A percentile compares a stretch with the other conserved stretches of the same genome.
phyloP scores from a whole-genome alignment of 2,113 vertebrate genomes.

The Hippocampus mohnikei region DNA sequence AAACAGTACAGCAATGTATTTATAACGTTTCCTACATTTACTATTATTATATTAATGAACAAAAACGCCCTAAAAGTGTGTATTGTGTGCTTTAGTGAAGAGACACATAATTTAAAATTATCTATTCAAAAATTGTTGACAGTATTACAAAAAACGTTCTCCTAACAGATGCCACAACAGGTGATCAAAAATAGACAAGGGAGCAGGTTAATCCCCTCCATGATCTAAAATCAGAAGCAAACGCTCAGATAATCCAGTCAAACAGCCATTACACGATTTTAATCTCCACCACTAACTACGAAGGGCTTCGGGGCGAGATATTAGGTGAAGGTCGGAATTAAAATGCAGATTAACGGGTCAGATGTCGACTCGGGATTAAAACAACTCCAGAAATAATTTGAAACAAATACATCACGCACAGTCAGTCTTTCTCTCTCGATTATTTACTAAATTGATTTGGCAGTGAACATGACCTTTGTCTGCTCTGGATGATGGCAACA shows the following conservation, averaged over 20 bases:
- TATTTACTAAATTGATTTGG: neutral
- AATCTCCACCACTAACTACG: constrained; percentile 7
- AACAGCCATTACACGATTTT: constrained; percentile 3
- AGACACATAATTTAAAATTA: neutral
- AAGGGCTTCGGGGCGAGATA: constrained; percentile 4
- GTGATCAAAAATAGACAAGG: neutral
- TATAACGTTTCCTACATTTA: neutral
- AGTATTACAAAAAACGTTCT: neutral
- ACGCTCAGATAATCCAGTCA: constrained; percentile 13
- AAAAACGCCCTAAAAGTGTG: neutral
- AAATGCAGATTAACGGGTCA: constrained; percentile 39
- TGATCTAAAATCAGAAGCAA: constrained; percentile 5
- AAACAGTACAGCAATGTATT: neutral
- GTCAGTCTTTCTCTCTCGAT: neutral
- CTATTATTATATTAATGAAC: neutral
- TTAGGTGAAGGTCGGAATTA: constrained; percentile 1
- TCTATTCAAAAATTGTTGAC: neutral
- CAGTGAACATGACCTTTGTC: neutral
- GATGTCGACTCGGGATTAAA: constrained; percentile 46
- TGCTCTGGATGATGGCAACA: neutral
- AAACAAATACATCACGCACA: constrained; percentile 10
- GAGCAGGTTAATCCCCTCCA: constrained; percentile 5
- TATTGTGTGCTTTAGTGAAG: neutral
- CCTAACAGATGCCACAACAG: neutral
- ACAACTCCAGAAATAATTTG: constrained; percentile 35